Evolutionary conservation across 23 tunicate genomes (phyloP), one percentile per base, ranked within the genome.

Genomic region (Trididemnum clinides): DNA sequence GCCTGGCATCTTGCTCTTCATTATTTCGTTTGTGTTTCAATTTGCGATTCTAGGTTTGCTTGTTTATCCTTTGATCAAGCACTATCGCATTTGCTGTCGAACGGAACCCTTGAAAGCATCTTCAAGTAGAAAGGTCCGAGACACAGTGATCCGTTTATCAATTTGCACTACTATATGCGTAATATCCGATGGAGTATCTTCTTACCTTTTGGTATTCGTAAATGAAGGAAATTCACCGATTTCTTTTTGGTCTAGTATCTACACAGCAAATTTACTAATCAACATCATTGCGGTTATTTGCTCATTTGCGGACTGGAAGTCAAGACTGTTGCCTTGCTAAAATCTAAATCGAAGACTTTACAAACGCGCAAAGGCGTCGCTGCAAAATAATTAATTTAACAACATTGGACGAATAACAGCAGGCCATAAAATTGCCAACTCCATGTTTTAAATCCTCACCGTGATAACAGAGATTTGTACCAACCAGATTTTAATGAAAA

Each of bases 251-350:
- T 84, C 90, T 0, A 86, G 78, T 31, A 50, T 86, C 84, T 86
- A 86, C 90, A 86, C 90, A 2, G 58, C 34, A 5, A 91, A 91
- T 33, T 50, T 91, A 26, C 57, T 91, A 7, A 37, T 91, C 36
- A 91, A 91, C 80, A 84, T 91, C 23, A 64, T 91, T 5, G 57
- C 87, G 29, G 86, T 91, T 0, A 80, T 88, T 44, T 51, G 86
- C 54, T 91, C 96, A 25, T 91, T 91, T 51, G 96, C 72, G 4
- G 96, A 91, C 50, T 91, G 96, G 96, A 86, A 74, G 50, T 27
- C 64, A 34, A 66, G 96, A 33, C 90, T 91, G 4, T 77, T 89
- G 0, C 87, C 96, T 25, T 79, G 89, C 75, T 63, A 26, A 28
- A 27, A 28, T n/a, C n/a, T n/a, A n/a, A n/a, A n/a, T n/a, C n/a